Evolutionary conservation across 2,888 invertebrate species (phyloP).

Genomic region (Xiphydria camelus): DNA sequence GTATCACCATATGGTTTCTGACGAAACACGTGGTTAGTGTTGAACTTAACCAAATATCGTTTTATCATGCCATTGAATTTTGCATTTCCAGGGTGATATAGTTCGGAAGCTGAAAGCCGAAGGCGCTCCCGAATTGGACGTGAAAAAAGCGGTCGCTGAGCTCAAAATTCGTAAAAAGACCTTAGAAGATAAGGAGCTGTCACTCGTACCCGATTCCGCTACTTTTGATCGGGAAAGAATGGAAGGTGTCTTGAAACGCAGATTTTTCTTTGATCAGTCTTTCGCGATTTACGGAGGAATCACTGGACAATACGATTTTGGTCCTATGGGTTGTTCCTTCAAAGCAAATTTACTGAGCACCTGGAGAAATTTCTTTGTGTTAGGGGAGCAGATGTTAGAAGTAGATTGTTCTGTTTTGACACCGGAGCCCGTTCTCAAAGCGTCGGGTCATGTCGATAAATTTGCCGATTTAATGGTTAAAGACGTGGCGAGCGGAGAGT

Average conservation of each 20-base stretch:
- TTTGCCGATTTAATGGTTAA: constrained; percentile 99
- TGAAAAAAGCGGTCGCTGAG: constrained; percentile 93
- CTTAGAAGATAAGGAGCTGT: constrained; percentile 90
- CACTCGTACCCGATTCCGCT: constrained; percentile 70
- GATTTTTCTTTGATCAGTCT: constrained; percentile 98
- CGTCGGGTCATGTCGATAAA: constrained; percentile 98
- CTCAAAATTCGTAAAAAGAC: constrained; percentile 87
- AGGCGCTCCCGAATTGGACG: constrained; percentile 87
- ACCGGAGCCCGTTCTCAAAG: constrained; percentile 94
- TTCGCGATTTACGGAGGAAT: constrained; percentile 99
- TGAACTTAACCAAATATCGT: constrained; percentile 4
- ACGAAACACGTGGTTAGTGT: constrained; percentile 15
- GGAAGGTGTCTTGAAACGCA: constrained; percentile 94
- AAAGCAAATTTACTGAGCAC: constrained; percentile 91
- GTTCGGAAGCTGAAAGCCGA: constrained; percentile 85
- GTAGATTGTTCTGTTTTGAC: constrained; percentile 98
- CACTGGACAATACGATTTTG: constrained; percentile 95
- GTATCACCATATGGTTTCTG: constrained; percentile 55
- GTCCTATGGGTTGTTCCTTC: constrained; percentile 98
- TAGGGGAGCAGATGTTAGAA: constrained; percentile 98
- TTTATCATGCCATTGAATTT: background rate
- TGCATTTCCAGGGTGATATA: constrained; percentile 75
- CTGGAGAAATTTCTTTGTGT: constrained; percentile 95
- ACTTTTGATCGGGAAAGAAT: constrained; percentile 90
- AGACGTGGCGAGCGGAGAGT: constrained; percentile 93